Percentiles rank a stretch among this genome's conserved stretches.
These are phyloP conservation scores for Drosophila lacicola DNA, from an alignment of 2,888 invertebrate species.

Conservation along the genomic window DNA sequence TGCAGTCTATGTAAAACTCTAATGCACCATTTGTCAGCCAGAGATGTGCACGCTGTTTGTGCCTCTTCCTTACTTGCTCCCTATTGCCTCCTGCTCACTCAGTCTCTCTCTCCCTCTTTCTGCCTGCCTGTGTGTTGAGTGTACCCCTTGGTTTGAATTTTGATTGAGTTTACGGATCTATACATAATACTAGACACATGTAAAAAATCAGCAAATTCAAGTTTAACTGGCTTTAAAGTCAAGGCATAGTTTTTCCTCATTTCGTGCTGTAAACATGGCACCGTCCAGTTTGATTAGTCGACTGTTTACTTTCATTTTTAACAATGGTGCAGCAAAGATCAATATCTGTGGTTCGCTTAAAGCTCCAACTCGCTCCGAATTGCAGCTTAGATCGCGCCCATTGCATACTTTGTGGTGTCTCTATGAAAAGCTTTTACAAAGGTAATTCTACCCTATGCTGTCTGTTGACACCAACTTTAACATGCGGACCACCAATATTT, in stretches of 20 bases:
- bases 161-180: background rate
- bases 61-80: background rate
- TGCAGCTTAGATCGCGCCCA: background rate
- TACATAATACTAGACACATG: background rate
- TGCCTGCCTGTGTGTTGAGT: background rate
- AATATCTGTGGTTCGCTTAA: background rate
- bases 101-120: background rate
- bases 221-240: constrained; percentile 63
- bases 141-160: constrained; percentile 22
- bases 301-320: constrained; percentile 67
- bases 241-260: constrained; percentile 63
- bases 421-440: background rate
- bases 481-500: too few relatives aligned
- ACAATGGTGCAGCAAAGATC: background rate
- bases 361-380: background rate
- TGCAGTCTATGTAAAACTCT: background rate
- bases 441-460: too few relatives aligned
- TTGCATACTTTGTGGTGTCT: constrained; percentile 32
- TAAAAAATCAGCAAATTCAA: constrained; percentile 7
- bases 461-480: background rate
- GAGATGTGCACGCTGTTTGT: background rate
- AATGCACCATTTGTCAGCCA: background rate
- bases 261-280: constrained; percentile 16
- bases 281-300: constrained; percentile 10
- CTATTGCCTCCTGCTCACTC: background rate